Conservation (phyloP, 2,113 vertebrate species). For the Butorides virescens region DNA sequence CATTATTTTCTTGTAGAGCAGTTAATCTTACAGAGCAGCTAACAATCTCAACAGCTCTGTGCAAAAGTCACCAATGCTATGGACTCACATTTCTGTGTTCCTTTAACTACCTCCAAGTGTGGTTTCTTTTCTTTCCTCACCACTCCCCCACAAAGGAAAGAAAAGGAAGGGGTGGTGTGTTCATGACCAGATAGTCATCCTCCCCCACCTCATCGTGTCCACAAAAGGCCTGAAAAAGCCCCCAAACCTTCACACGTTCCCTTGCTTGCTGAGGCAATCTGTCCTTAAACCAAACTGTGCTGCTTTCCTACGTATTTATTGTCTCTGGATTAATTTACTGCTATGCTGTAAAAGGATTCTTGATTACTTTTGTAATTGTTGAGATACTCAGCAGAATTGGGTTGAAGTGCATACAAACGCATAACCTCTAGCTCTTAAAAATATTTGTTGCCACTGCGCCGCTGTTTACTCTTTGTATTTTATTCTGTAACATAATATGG, state of each 20-base stretch:
- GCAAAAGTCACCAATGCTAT: not conserved
- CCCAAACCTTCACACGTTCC: not conserved
- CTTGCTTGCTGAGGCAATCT: not conserved
- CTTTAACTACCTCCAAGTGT: not conserved
- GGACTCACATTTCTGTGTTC: not conserved
- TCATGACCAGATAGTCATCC: not conserved
- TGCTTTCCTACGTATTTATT: not conserved
- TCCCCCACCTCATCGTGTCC: not conserved
- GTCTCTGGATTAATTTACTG: not conserved
- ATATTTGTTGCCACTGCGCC: not conserved
- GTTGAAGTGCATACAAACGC: not conserved
- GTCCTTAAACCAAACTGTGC: not conserved
- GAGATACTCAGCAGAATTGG: not conserved
- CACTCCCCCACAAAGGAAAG: no score
- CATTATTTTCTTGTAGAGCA: not conserved
- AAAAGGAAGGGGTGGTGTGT: not conserved
- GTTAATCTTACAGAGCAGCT: not conserved
- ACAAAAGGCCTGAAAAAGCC: not conserved
- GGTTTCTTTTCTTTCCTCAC: not conserved
- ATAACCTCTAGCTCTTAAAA: not conserved
- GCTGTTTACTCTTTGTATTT: not conserved
- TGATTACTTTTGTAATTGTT: not conserved
- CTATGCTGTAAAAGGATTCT: not conserved
- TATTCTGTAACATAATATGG: not conserved
- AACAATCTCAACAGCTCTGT: not conserved